Evolutionary conservation across 2,797 vertebrate species (phyloP), one percentile per base, ranked within the genome.

Genomic region (Malurus leucopterus): DNA sequence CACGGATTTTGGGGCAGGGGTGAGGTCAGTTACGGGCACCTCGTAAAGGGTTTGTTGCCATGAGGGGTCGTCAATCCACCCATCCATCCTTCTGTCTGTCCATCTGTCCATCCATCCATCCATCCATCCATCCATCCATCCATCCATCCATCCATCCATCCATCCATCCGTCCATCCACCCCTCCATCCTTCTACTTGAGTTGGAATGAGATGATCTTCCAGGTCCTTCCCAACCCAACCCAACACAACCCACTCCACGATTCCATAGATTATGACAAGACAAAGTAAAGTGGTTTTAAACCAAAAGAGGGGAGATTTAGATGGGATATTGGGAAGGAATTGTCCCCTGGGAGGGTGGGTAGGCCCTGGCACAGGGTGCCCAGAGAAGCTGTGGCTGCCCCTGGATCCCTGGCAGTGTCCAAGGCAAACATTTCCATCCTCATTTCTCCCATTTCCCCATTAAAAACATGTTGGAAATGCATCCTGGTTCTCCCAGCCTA

Each of bases 271-370:
- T 9, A 18, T 3, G 15, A 32, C 2, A 29, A 30, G 36, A 57
- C 4, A 58, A 19, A 1, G 24, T 24, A 23, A 30, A 55, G 22
- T 21, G 7, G 6, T 24, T 67, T 41, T 13, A 34, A 58, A 19
- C 24, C 8, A 11, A 32, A 57, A 34, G 30, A 49, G 26, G 9
- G 15, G 4, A 8, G 30, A 10, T 24, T 24, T 34, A 4, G 21
- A 7, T 30, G 46, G 51, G 38, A 68, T 36, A 0, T 18, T 30
- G n/a, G 55, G n/a, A 3, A 26, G 46, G 17, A n/a, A 69, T 44
- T n/a, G 0, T 0, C 34, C 13, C 20, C 54, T 21, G n/a, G 1
- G 4, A 69, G 46, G n/a, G 26, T 36, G 53, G 36, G 29, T 0
- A 78, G 74, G 20, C 63, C 23, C 34, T 67, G 62, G 51, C 62